These are phyloP conservation scores for Cyclargus thomasi DNA, from an alignment of 1,140 invertebrate genomes.

Conservation along the genomic window DNA sequence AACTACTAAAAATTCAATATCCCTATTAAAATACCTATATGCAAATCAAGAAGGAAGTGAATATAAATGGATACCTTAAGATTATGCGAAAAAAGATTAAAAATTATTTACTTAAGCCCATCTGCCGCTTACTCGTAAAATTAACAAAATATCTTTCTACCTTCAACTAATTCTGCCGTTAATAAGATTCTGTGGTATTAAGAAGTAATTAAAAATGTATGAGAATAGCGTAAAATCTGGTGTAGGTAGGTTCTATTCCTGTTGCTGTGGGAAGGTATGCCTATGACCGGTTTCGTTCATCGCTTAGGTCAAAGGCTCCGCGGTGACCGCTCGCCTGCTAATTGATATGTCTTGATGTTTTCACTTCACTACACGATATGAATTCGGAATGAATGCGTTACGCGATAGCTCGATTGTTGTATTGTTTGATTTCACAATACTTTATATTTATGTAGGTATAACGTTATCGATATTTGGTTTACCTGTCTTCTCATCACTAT, in stretches of 20 bases:
- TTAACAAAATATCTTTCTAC: not conserved
- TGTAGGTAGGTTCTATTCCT: not conserved
- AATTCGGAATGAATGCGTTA: not conserved
- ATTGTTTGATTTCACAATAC: not conserved
- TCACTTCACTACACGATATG: not conserved
- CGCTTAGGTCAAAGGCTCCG: not conserved
- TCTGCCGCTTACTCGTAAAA: not conserved
- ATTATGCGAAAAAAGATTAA: not conserved
- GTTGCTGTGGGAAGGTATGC: not conserved
- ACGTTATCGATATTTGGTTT: too few species aligned
- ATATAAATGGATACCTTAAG: not conserved
- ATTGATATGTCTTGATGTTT: conserved; percentile 3
- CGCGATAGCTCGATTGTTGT: not conserved
- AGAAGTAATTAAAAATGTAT: not conserved
- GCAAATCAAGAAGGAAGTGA: not conserved
- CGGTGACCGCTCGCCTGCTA: not conserved
- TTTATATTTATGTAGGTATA: not conserved
- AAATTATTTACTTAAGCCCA: not conserved
- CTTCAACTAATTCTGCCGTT: not conserved
- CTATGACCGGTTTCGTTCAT: not conserved
- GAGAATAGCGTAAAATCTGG: not conserved
- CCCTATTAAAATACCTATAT: not conserved
- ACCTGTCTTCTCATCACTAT: not conserved
- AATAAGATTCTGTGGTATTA: not conserved
- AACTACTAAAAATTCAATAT: conserved; percentile 4